Conservation (phyloP, 1,140 invertebrate genomes). For the Drosophila kepulauana region DNA sequence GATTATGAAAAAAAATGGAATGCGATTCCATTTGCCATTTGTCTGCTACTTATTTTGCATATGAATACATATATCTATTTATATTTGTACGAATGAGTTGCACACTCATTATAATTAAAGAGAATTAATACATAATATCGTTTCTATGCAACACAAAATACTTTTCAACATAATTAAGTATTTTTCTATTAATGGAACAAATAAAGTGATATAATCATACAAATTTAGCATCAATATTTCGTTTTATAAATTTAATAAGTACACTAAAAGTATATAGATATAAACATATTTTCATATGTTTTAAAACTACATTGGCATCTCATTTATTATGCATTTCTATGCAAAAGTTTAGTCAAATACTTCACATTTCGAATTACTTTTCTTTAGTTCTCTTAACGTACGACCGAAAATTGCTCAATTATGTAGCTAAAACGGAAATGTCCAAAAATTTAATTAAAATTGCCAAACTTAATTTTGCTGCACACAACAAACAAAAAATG, state of each 20-base stretch:
- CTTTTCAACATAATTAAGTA: no score
- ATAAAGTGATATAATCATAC: no score
- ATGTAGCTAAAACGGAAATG: conserved; percentile 63
- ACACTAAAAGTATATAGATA: neutral
- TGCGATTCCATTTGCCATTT: conserved; percentile 39
- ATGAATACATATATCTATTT: conserved; percentile 1
- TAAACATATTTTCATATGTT: neutral
- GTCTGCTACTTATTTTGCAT: conserved; percentile 19
- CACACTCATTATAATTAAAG: neutral
- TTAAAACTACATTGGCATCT: neutral
- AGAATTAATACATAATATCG: no score
- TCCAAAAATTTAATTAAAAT: conserved; percentile 79
- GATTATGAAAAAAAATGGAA: conserved; percentile 37
- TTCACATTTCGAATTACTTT: conserved; percentile 31
- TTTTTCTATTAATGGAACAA: no score
- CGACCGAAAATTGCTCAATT: conserved; percentile 51
- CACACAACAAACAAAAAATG: conserved; percentile 35
- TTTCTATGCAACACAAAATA: no score
- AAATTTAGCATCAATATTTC: no score
- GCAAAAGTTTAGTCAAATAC: conserved; percentile 29
- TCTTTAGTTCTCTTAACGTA: conserved; percentile 24
- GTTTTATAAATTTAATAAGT: no score
- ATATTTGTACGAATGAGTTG: neutral
- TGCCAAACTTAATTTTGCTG: conserved; percentile 71
- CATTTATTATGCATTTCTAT: conserved; percentile 5